Conservation (phyloP, 2,797 vertebrate genomes). For the Hemibagrus guttatus region DNA sequence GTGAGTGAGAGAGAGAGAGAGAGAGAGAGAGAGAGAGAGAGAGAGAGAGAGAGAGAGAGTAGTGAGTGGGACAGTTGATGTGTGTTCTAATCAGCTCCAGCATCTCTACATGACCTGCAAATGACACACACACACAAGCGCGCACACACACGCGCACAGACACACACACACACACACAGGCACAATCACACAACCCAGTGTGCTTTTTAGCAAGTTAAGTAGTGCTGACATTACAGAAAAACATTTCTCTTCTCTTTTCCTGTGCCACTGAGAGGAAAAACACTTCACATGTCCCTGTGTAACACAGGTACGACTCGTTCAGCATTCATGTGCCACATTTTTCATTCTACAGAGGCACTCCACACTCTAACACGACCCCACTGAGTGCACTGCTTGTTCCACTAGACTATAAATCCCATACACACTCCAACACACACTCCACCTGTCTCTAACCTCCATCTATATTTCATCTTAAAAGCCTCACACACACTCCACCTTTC, state of each 20-base stretch:
- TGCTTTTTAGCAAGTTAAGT: background rate
- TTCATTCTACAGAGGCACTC: background rate
- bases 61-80: background rate
- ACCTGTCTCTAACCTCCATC: background rate
- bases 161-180: background rate
- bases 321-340: background rate
- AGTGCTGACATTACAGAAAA: background rate
- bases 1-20: background rate
- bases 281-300: background rate
- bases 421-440: conserved; percentile 9
- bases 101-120: background rate
- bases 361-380: background rate
- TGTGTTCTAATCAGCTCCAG: background rate
- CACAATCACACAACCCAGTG: background rate
- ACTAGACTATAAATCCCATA: conserved; percentile 5
- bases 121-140: background rate
- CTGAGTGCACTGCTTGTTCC: background rate
- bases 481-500: background rate
- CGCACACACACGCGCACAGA: background rate
- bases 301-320: background rate
- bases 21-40: background rate
- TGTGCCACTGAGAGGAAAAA: background rate
- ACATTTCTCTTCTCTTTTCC: background rate
- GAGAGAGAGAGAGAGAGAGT: background rate
- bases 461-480: conserved; percentile 23